Conservation (phyloP, 2,797 vertebrate species). For the Jordanella pulchra region DNA sequence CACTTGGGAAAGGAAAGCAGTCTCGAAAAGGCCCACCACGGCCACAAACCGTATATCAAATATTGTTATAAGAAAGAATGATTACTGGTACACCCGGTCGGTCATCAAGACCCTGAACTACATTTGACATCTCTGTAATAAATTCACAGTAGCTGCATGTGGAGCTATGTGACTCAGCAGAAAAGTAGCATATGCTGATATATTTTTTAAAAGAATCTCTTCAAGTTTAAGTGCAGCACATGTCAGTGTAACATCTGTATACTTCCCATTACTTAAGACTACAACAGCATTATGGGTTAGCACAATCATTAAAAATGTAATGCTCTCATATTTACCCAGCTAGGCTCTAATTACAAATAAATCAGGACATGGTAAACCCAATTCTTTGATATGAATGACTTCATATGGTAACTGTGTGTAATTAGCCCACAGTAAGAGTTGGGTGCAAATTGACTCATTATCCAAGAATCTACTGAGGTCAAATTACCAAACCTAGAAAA, state of each 20-base stretch:
- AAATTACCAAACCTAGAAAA: conserved; percentile 42
- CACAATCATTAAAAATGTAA: neutral
- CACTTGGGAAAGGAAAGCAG: conserved; percentile 27
- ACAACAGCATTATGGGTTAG: neutral
- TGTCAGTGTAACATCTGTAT: neutral
- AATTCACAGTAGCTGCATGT: conserved; percentile 14
- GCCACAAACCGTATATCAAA: conserved; percentile 47
- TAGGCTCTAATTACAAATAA: conserved; percentile 1
- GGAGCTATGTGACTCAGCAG: neutral
- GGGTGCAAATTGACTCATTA: conserved; percentile 45
- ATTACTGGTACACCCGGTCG: conserved; percentile 36
- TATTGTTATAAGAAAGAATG: conserved; percentile 35
- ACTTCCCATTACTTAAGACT: neutral
- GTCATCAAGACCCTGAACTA: conserved; percentile 32
- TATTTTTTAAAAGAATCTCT: neutral
- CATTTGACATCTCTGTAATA: conserved; percentile 37
- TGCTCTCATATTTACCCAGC: neutral
- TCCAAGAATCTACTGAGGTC: conserved; percentile 23
- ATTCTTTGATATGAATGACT: neutral
- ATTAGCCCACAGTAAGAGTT: conserved; percentile 6
- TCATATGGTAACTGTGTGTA: neutral
- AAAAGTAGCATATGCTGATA: neutral
- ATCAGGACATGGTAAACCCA: neutral
- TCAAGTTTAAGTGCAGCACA: neutral
- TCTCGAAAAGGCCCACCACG: conserved; percentile 32